Percentiles rank a stretch among this genome's conserved stretches.
Evolutionary conservation across 2,113 vertebrate genomes (phyloP).

Genomic region (Xenopus tropicalis): UCB_Xtro_10.0 CM004447.2:113651501-113652000

Average conservation of each 20-base stretch:
- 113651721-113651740: not conserved
- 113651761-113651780: not conserved
- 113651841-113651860: not conserved
- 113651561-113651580: conserved; percentile 56
- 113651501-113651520: conserved; percentile 31
- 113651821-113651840: not conserved
- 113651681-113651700: not conserved
- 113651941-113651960: not conserved
- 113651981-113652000: no score
- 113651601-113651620: conserved; percentile 17
- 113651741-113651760: not conserved
- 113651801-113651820: not conserved
- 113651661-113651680: conserved; percentile 1
- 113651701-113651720: no score
- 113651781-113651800: no score
- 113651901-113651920: not conserved
- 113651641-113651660: conserved; percentile 1
- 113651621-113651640: not conserved
- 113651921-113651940: not conserved
- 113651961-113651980: no score
- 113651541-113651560: conserved; percentile 51
- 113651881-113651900: not conserved
- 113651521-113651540: conserved; percentile 47
- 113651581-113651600: conserved; percentile 27
- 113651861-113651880: not conserved